These are phyloP conservation scores for Pteronotus mesoamericanus DNA, from an alignment of 2,797 vertebrate species.

Conservation along the genomic window DNA sequence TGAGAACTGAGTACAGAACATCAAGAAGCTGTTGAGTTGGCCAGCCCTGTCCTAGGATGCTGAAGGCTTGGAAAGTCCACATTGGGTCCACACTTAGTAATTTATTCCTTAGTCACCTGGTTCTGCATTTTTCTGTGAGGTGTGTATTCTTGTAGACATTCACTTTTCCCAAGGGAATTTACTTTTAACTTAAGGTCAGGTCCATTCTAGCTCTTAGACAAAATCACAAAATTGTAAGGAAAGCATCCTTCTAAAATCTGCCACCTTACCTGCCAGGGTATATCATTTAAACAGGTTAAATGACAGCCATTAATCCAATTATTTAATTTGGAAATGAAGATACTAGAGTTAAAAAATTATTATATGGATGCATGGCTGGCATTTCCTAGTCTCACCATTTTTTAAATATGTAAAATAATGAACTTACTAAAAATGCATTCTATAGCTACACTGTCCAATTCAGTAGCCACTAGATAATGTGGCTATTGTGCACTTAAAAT, in stretches of 20 bases:
- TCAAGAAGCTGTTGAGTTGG: background rate
- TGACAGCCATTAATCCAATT: background rate
- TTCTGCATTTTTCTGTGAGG: background rate
- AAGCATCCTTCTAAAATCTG: background rate
- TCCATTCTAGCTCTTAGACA: background rate
- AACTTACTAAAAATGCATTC: background rate
- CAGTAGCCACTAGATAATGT: background rate
- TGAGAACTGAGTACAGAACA: background rate
- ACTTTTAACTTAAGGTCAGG: background rate
- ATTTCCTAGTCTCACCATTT: background rate
- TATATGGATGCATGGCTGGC: background rate
- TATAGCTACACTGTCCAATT: background rate
- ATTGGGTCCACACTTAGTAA: background rate
- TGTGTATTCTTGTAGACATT: background rate
- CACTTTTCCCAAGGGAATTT: background rate
- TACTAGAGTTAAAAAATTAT: background rate
- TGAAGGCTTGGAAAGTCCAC: background rate
- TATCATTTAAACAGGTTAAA: background rate
- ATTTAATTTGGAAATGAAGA: background rate
- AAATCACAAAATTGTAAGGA: constrained; percentile 1
- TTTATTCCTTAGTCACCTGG: background rate
- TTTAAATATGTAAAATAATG: background rate
- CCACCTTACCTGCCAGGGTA: background rate
- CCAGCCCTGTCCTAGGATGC: background rate
- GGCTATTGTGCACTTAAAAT: background rate